Evolutionary conservation across 64 coral and sea anemone genomes (phyloP).

Genomic region (Anthopleura sola): DNA sequence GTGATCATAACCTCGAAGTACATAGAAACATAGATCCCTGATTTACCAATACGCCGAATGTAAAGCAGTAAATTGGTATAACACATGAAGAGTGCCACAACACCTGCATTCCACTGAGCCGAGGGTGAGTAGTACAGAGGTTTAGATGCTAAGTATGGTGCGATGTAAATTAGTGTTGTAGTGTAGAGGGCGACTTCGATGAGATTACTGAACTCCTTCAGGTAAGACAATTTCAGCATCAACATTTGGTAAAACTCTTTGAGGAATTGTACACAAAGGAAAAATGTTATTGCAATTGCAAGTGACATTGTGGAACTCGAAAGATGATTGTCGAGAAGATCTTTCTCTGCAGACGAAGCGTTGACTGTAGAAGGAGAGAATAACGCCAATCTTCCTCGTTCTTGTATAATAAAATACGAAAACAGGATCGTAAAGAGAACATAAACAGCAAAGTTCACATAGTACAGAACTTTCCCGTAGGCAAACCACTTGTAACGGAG

Average conservation of each 20-base stretch:
- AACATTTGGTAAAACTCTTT: constrained; percentile 65
- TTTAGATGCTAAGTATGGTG: constrained; percentile 46
- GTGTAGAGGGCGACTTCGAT: constrained; percentile 37
- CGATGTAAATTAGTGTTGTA: constrained; percentile 15
- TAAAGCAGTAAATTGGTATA: constrained; percentile 51
- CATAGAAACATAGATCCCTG: constrained; percentile 73
- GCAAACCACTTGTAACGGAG: constrained; percentile 69
- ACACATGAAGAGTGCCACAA: constrained; percentile 44
- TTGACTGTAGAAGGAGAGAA: constrained; percentile 21
- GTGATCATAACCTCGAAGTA: constrained; percentile 76
- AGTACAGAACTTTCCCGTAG: constrained; percentile 58
- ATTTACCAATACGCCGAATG: constrained; percentile 47
- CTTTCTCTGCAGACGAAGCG: constrained; percentile 7
- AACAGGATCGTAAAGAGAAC: constrained; percentile 57
- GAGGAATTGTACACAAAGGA: constrained; percentile 1
- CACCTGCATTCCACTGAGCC: constrained; percentile 54
- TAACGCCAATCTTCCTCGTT: constrained; percentile 50
- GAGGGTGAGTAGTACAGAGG: constrained; percentile 34
- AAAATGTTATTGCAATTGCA: constrained; percentile 23
- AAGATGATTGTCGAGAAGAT: neutral
- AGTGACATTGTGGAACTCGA: constrained; percentile 2
- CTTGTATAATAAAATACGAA: constrained; percentile 57
- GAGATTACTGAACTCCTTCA: constrained; percentile 59
- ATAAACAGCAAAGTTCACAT: constrained; percentile 49
- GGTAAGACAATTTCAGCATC: constrained; percentile 37